A percentile compares a stretch with the other conserved stretches of the same genome.
Conservation (phyloP, 2,888 invertebrate genomes). For the Phortica okadai region DNA sequence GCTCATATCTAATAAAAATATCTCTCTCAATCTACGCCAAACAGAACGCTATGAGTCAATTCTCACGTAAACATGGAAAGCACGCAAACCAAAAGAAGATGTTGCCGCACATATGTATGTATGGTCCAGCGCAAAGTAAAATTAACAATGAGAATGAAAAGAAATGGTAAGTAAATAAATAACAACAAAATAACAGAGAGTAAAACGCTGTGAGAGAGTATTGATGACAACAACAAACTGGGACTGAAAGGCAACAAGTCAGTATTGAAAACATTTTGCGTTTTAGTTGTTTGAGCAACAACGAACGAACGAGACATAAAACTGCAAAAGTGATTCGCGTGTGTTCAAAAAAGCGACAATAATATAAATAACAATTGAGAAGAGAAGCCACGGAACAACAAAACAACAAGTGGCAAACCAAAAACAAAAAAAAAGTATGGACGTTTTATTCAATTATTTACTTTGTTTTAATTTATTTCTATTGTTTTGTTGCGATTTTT, state of each 20-base stretch:
- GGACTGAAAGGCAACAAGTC: conserved; percentile 20
- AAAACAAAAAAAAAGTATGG: conserved; percentile 20
- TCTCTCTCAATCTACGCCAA: too few relatives aligned
- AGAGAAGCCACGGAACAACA: conserved; percentile 1
- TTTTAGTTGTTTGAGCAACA: conserved; percentile 63
- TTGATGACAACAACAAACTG: too few relatives aligned
- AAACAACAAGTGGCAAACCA: conserved; percentile 7
- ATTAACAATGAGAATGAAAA: too few relatives aligned
- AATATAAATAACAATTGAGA: conserved; percentile 32
- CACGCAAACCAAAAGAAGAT: too few relatives aligned
- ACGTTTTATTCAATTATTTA: not conserved
- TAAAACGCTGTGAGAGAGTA: too few relatives aligned
- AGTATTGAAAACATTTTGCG: conserved; percentile 20
- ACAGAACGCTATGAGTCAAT: too few relatives aligned
- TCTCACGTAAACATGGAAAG: too few relatives aligned
- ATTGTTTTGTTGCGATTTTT: not conserved
- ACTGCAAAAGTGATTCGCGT: conserved; percentile 31
- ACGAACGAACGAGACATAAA: conserved; percentile 47
- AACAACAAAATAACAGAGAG: too few relatives aligned
- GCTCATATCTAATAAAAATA: too few relatives aligned
- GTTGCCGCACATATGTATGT: too few relatives aligned
- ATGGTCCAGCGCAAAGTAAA: too few relatives aligned
- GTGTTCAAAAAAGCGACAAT: conserved; percentile 40
- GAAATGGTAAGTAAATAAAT: too few relatives aligned
- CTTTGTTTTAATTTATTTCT: conserved; percentile 30